Conservation (phyloP, 2,113 vertebrate genomes). For the Brachirus orientalis region DNA sequence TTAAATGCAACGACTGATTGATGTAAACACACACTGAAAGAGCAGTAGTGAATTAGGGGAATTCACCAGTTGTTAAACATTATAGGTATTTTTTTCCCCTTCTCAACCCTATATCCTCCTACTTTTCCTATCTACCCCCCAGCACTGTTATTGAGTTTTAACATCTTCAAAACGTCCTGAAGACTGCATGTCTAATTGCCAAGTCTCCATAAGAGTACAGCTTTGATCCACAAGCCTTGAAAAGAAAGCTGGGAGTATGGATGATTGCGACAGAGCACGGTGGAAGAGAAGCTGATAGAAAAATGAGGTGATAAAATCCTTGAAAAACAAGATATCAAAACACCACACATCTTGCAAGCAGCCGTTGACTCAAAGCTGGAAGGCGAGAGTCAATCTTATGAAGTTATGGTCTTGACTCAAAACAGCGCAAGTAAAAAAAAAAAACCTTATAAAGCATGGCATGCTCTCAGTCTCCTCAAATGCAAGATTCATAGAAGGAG, state of each 20-base stretch:
- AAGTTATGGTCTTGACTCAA: constrained; percentile 28
- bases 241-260: constrained; percentile 23
- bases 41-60: too few species aligned
- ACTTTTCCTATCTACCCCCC: too few species aligned
- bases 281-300: constrained; percentile 20
- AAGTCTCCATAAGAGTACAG: constrained; percentile 21
- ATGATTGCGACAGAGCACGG: constrained; percentile 14
- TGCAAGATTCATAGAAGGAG: constrained; percentile 34
- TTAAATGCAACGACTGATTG: too few species aligned
- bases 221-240: constrained; percentile 60
- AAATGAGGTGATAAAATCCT: constrained; percentile 35
- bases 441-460: constrained; percentile 14
- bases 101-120: too few species aligned
- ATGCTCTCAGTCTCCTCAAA: constrained; percentile 43
- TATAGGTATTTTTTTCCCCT: too few species aligned
- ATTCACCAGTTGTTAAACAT: too few species aligned
- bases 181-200: constrained; percentile 55
- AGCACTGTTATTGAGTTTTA: constrained; percentile 27
- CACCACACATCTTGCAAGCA: constrained; percentile 43
- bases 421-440: constrained; percentile 4
- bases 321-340: constrained; percentile 58
- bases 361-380: constrained; percentile 22
- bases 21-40: too few species aligned
- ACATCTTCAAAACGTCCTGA: constrained; percentile 53
- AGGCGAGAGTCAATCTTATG: constrained; percentile 4